phyloP scores from a whole-genome alignment of 30 jellyfish, hydroid and myxozoan species.

The Chrysaora quinquecirrha region DNA sequence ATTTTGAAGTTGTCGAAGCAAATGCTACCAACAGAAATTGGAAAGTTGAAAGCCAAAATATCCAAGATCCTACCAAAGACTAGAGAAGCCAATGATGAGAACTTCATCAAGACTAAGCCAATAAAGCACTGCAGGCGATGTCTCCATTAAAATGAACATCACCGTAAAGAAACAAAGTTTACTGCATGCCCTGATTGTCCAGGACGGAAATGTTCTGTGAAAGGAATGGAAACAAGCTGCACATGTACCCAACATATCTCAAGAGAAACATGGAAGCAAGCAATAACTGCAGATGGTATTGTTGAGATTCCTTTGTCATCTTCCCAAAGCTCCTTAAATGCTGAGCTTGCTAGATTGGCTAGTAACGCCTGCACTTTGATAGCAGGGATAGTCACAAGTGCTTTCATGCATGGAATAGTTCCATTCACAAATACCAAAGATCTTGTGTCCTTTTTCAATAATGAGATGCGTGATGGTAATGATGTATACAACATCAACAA shows the following conservation, averaged over 20 bases:
- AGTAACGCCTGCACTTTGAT: background rate
- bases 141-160: too few relatives aligned
- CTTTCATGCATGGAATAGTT: too few relatives aligned
- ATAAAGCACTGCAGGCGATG: too few relatives aligned
- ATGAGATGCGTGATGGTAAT: background rate
- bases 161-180: background rate
- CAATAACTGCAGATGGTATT: too few relatives aligned
- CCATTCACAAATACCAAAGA: background rate
- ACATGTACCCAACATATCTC: too few relatives aligned
- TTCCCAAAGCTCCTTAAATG: background rate
- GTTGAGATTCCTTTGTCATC: background rate
- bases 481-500: background rate
- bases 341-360: background rate
- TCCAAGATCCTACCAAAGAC: too few relatives aligned
- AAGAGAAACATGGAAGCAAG: too few relatives aligned
- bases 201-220: background rate
- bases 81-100: too few relatives aligned
- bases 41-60: too few relatives aligned
- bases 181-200: background rate
- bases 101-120: too few relatives aligned
- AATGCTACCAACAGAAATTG: too few relatives aligned
- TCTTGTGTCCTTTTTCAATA: background rate
- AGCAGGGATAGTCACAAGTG: background rate
- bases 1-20: too few relatives aligned
- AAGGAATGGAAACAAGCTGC: background rate